Evolutionary conservation across 1,140 invertebrate species (phyloP), one percentile per base, ranked within the genome.

Genomic region (Drosophila varians): DNA sequence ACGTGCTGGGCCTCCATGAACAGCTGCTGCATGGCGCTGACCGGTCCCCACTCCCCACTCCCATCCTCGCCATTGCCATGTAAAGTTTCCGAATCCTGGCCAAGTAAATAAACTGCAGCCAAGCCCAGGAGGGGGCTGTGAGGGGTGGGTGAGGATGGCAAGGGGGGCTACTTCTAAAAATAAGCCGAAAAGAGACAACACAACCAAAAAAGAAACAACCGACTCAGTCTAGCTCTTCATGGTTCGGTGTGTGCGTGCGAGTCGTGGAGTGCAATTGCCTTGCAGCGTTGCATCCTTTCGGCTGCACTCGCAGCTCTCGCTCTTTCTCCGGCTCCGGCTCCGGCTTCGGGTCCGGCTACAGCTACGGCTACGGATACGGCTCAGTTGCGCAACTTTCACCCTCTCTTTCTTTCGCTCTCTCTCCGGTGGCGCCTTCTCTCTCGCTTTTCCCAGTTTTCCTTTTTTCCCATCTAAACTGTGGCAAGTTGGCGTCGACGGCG

Each of bases 141-240:
- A 1, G 0, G 0, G 14, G 14, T n/a, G n/a, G n/a, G n/a, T n/a
- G 11, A n/a, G 23, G 16, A 3, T 28, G 19, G 21, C 11, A 47
- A 34, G 18, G 42, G 58, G 54, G 48, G 36, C 38, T 80, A 77
- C 78, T 87, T 87, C 82, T 87, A 87, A 87, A 87, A 87, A 88
- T 77, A 87, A 82, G 82, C 74, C 82, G 82, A 87, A 87, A 87
- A 87, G 82, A 87, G 82, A 87, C 82, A 87, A 87, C 82, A 82
- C 65, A 87, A 87, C 77, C 45, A 87, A 87, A 77, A 74, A 87
- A 68, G 77, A 77, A 87, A 70, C 69, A 87, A 77, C 69, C 61
- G 83, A 76, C 82, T 86, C 74, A 77, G 71, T 83, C 57, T 70
- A 55, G 61, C 53, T 64, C 47, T 53, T 14, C 45, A 42, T 64